phyloP scores from a whole-genome alignment of 2,888 invertebrate genomes.

The Argynnis bischoffii region DNA sequence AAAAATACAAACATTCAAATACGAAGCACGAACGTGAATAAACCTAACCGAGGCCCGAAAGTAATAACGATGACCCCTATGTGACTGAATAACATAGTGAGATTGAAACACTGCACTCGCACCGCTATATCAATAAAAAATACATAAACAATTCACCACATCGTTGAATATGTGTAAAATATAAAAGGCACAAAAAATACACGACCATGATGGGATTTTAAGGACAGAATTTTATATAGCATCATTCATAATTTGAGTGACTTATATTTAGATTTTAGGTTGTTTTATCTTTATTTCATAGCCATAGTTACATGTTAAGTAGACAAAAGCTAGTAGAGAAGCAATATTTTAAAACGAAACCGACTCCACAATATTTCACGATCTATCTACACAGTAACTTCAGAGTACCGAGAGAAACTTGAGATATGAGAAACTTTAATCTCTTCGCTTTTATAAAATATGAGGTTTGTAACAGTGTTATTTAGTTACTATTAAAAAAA shows the following conservation, averaged over 20 bases:
- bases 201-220: too few species aligned
- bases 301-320: background rate
- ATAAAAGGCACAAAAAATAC: background rate
- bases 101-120: slow-evolving; percentile 22
- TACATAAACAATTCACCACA: slow-evolving; percentile 13
- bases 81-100: slow-evolving; percentile 18
- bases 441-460: slow-evolving; percentile 45
- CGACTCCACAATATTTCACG: slow-evolving; percentile 50
- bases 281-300: too few species aligned
- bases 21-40: slow-evolving; percentile 5
- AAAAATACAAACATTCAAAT: slow-evolving; percentile 10
- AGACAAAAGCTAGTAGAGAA: background rate
- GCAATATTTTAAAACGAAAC: slow-evolving; percentile 16
- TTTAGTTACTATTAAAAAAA: background rate
- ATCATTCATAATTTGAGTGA: too few species aligned
- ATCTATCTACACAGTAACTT: slow-evolving; percentile 51
- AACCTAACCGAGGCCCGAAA: slow-evolving; percentile 18
- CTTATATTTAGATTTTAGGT: too few species aligned
- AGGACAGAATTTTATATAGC: too few species aligned
- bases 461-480: slow-evolving; percentile 21
- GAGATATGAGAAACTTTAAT: slow-evolving; percentile 50
- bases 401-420: slow-evolving; percentile 46
- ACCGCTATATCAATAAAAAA: slow-evolving; percentile 12
- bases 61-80: slow-evolving; percentile 22
- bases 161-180: slow-evolving; percentile 12